phyloP scores from a whole-genome alignment of 2,797 vertebrate species.

The Megaceryle alcyon region DNA sequence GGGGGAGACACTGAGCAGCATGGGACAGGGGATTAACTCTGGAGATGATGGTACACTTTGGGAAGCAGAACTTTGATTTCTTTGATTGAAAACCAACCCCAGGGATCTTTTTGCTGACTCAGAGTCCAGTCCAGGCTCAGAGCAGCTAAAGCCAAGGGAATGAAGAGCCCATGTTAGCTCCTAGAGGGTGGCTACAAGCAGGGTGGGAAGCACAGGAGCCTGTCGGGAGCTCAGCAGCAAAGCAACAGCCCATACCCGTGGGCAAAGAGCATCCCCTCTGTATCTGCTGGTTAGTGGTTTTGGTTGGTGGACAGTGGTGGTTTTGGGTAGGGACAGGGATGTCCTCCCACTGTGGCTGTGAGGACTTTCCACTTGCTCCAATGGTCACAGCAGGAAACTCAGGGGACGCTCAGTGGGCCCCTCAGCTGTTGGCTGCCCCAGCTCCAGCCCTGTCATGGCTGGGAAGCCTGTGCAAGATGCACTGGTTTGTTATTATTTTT shows the following conservation, averaged over 20 bases:
- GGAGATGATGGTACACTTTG: accelerated
- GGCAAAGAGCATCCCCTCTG: background rate
- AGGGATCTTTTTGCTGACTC: background rate
- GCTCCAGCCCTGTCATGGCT: background rate
- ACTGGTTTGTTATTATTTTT: too few relatives aligned
- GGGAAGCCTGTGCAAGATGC: background rate
- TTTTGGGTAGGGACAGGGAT: background rate
- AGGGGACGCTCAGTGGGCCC: background rate
- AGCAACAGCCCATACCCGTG: accelerated
- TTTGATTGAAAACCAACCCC: background rate
- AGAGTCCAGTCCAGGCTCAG: background rate
- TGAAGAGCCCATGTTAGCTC: background rate
- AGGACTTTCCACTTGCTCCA: background rate
- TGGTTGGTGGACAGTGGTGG: background rate
- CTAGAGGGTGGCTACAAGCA: too few relatives aligned
- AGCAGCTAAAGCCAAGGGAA: background rate
- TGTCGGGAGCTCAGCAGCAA: background rate
- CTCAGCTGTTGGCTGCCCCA: background rate
- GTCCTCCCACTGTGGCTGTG: background rate
- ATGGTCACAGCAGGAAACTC: background rate
- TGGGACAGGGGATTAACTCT: background rate
- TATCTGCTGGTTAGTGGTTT: accelerated
- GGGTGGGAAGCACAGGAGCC: background rate
- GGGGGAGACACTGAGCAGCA: background rate
- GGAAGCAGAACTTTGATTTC: background rate